Conservation (phyloP, 2,888 invertebrate genomes). For the Autographa pulchrina region DNA sequence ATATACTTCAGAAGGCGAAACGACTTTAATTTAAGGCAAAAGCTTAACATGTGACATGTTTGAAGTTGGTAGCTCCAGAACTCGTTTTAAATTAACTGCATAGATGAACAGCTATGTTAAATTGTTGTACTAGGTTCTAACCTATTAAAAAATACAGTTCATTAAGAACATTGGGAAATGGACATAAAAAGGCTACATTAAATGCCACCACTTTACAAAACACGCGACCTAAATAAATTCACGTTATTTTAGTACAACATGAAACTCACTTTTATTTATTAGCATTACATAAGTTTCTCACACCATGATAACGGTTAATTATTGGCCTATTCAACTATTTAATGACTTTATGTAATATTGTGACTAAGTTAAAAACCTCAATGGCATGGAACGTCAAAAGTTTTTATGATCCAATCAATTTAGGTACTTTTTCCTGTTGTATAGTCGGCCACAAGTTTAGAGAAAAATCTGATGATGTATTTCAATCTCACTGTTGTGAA, state of each 20-base stretch:
- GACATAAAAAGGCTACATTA: background rate
- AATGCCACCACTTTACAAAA: conserved; percentile 14
- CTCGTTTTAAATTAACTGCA: background rate
- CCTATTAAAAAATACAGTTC: background rate
- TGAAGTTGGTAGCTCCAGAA: background rate
- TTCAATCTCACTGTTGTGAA: background rate
- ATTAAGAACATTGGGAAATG: background rate
- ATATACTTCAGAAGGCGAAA: background rate
- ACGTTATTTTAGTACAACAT: conserved; percentile 38
- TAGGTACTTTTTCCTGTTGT: conserved; percentile 7
- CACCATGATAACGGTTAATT: conserved; percentile 58
- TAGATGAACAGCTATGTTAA: too few species aligned
- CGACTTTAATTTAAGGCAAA: background rate
- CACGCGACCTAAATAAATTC: conserved; percentile 28
- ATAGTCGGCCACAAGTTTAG: background rate
- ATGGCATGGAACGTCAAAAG: conserved; percentile 28
- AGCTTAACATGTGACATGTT: background rate
- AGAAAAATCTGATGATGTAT: background rate
- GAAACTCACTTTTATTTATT: conserved; percentile 36
- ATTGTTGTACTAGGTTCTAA: too few species aligned
- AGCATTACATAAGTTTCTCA: conserved; percentile 53
- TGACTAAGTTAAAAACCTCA: conserved; percentile 40
- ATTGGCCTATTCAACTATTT: conserved; percentile 56
- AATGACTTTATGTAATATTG: conserved; percentile 61
- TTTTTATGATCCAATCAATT: conserved; percentile 40